Percentiles rank a stretch among this genome's conserved stretches.
phyloP scores from a whole-genome alignment of 2,797 vertebrate species.

The Setipinna tenuifilis region DNA sequence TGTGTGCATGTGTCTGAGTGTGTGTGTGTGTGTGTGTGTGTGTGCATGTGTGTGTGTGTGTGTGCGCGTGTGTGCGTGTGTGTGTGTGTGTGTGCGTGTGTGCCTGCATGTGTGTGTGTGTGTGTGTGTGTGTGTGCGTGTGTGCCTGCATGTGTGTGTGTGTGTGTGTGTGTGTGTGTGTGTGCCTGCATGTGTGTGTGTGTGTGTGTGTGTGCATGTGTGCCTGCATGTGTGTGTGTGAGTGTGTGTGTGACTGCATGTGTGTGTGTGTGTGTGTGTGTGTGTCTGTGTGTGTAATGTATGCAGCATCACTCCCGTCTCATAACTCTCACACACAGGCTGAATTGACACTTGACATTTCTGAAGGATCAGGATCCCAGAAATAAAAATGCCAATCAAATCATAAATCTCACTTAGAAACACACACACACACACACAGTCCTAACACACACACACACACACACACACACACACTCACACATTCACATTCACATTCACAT shows the following conservation, averaged over 20 bases:
- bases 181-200: too few species aligned
- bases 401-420: neutral
- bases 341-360: slow-evolving; percentile 16
- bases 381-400: slow-evolving; percentile 1
- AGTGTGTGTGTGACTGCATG: too few species aligned
- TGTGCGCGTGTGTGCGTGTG: neutral
- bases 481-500: neutral
- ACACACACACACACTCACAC: neutral
- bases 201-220: neutral
- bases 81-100: neutral
- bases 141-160: neutral
- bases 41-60: neutral
- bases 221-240: too few species aligned
- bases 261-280: neutral
- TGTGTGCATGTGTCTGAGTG: too few species aligned
- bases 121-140: neutral
- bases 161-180: too few species aligned
- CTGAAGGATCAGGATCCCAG: slow-evolving; percentile 4
- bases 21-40: neutral
- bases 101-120: neutral
- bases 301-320: neutral
- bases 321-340: neutral
- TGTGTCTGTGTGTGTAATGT: neutral
- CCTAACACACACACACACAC: neutral
- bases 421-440: neutral